These are phyloP conservation scores for Petrolisthes manimaculis DNA, from an alignment of 2,888 invertebrate genomes.

Conservation along the genomic window DNA sequence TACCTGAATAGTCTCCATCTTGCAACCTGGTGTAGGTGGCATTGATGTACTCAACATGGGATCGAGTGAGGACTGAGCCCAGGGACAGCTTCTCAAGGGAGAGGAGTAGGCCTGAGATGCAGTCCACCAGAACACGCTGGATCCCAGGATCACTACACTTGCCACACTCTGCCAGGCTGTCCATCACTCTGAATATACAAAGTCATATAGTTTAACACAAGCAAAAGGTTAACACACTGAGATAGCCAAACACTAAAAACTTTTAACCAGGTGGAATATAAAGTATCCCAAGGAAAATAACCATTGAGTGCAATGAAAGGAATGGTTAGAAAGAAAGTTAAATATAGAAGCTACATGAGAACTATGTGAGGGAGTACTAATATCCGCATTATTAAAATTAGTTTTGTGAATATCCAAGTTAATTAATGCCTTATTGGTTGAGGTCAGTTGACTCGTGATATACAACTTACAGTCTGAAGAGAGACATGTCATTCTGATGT, in stretches of 20 bases:
- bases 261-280: too few species aligned
- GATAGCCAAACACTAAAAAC: too few species aligned
- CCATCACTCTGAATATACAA: slow-evolving; percentile 47
- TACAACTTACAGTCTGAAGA: slow-evolving; percentile 57
- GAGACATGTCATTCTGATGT: slow-evolving; percentile 53
- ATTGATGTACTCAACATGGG: slow-evolving; percentile 53
- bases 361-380: too few species aligned
- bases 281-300: too few species aligned
- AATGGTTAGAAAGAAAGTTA: too few species aligned
- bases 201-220: too few species aligned
- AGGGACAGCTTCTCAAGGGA: slow-evolving; percentile 60
- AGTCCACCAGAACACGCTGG: slow-evolving; percentile 42
- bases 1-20: slow-evolving; percentile 64
- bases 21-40: slow-evolving; percentile 45
- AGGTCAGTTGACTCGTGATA: neutral
- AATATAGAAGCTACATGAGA: too few species aligned
- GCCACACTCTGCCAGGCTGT: slow-evolving; percentile 61
- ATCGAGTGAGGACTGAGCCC: slow-evolving; percentile 41
- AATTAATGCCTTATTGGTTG: too few species aligned
- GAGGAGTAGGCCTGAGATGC: slow-evolving; percentile 48
- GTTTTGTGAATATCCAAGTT: too few species aligned
- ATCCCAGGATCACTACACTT: slow-evolving; percentile 38
- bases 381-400: too few species aligned
- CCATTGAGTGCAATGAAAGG: too few species aligned
- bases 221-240: too few species aligned